These are phyloP conservation scores for Sminthurinus aureus DNA, from an alignment of 2,888 invertebrate genomes.

Conservation along the genomic window DNA sequence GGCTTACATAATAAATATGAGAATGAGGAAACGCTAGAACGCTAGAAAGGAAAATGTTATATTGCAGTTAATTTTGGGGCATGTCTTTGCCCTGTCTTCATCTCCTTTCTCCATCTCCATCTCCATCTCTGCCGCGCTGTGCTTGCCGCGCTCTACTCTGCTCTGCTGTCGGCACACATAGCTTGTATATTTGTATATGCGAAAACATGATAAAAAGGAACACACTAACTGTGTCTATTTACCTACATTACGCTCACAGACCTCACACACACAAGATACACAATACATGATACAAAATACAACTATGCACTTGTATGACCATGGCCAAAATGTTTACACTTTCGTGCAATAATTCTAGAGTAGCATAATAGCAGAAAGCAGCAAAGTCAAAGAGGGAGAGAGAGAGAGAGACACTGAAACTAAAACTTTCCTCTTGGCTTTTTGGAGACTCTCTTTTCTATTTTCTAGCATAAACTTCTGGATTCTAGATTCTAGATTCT, in stretches of 20 bases:
- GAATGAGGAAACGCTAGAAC: too few species aligned
- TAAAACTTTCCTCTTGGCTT: slow-evolving; percentile 2
- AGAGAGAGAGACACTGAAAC: neutral
- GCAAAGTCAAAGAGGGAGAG: neutral
- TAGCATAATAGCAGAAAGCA: too few species aligned
- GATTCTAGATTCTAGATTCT: neutral
- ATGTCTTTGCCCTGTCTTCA: too few species aligned
- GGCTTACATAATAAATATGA: too few species aligned
- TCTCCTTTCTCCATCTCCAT: too few species aligned
- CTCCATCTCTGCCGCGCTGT: too few species aligned
- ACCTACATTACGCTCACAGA: neutral
- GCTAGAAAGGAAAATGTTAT: too few species aligned
- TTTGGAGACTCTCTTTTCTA: neutral
- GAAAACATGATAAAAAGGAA: neutral
- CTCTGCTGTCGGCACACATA: neutral
- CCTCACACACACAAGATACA: too few species aligned
- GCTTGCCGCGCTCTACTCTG: too few species aligned
- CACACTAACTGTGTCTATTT: neutral
- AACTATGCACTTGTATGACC: neutral
- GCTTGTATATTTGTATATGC: neutral
- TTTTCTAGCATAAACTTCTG: neutral
- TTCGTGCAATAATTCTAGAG: neutral
- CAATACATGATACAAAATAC: neutral
- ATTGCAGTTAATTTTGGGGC: too few species aligned
- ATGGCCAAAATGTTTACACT: neutral